Evolutionary conservation across 2,888 invertebrate genomes (phyloP).

Genomic region (Agonum fuliginosum): DNA sequence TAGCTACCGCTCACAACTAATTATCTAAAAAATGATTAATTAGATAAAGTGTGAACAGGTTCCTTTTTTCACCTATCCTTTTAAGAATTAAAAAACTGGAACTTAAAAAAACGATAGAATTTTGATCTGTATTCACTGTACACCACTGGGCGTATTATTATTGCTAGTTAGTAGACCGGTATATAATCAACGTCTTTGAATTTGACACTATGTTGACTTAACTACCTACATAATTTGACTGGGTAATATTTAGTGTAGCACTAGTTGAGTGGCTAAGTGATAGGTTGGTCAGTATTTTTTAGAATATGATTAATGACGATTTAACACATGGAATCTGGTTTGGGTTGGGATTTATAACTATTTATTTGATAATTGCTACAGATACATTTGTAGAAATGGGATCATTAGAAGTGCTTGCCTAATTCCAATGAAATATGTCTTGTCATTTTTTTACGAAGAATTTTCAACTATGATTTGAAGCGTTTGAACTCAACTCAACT

Average conservation of each 20-base stretch:
- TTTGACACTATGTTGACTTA: slow-evolving; percentile 21
- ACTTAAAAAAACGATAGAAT: too few relatives aligned
- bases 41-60: slow-evolving; percentile 11
- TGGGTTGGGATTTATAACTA: slow-evolving; percentile 6
- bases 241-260: not conserved
- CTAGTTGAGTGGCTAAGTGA: not conserved
- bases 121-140: not conserved
- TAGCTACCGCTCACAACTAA: not conserved
- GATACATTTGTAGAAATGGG: slow-evolving; percentile 9
- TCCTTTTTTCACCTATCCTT: not conserved
- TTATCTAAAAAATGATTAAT: slow-evolving; percentile 25
- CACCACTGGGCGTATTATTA: not conserved
- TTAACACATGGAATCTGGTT: slow-evolving; percentile 29
- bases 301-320: slow-evolving; percentile 23
- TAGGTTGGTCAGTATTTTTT: slow-evolving; percentile 1
- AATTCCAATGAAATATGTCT: slow-evolving; percentile 27
- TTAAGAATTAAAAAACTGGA: not conserved
- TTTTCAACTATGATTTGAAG: too few relatives aligned
- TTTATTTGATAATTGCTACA: slow-evolving; percentile 9
- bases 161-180: not conserved
- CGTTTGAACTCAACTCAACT: too few relatives aligned
- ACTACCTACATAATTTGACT: slow-evolving; percentile 24
- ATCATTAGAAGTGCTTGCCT: slow-evolving; percentile 9
- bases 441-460: too few relatives aligned
- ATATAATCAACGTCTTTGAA: slow-evolving; percentile 19